A percentile compares a stretch with the other conserved stretches of the same genome.
Conservation (phyloP, 2,888 invertebrate genomes). For the Sphecodes monilicornis region DNA sequence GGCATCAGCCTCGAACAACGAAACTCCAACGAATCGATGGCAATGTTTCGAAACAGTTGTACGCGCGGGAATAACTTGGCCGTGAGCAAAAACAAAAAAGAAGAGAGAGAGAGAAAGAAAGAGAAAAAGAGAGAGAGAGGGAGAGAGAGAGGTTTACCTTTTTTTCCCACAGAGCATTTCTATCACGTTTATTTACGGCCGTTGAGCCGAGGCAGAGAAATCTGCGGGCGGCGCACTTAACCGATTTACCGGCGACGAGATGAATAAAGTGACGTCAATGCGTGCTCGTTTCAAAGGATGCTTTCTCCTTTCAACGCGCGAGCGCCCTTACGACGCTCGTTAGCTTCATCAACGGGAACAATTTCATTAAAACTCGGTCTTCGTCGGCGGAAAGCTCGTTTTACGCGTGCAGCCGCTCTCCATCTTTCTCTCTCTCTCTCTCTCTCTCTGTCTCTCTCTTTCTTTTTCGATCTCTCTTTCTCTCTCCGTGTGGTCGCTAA, state of each 20-base stretch:
- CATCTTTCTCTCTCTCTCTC: not conserved
- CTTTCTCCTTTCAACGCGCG: slow-evolving; percentile 33
- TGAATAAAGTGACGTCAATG: slow-evolving; percentile 52
- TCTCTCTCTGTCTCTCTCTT: not conserved
- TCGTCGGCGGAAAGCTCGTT: slow-evolving; percentile 39
- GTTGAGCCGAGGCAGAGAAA: slow-evolving; percentile 25
- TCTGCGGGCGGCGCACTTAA: slow-evolving; percentile 21
- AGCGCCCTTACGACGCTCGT: slow-evolving; percentile 56
- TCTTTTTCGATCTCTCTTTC: not conserved
- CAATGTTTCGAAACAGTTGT: slow-evolving; percentile 15
- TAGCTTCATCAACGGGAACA: slow-evolving; percentile 64
- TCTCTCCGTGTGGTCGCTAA: slow-evolving; percentile 37
- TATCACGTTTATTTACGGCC: slow-evolving; percentile 35
- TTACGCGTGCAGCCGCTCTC: slow-evolving; percentile 24
- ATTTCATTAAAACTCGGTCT: slow-evolving; percentile 66
- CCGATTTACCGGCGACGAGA: slow-evolving; percentile 42
- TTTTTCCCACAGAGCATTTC: not conserved
- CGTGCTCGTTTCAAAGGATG: slow-evolving; percentile 47
- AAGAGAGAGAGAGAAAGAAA: not conserved
- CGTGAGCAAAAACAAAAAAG: not conserved
- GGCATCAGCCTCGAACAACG: not conserved
- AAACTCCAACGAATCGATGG: slow-evolving; percentile 5
- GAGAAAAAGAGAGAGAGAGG: not conserved
- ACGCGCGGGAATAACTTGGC: slow-evolving; percentile 9
- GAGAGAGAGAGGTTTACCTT: not conserved